phyloP scores from a whole-genome alignment of 2,113 vertebrate species.

The Psittacula cyanocephala region DNA sequence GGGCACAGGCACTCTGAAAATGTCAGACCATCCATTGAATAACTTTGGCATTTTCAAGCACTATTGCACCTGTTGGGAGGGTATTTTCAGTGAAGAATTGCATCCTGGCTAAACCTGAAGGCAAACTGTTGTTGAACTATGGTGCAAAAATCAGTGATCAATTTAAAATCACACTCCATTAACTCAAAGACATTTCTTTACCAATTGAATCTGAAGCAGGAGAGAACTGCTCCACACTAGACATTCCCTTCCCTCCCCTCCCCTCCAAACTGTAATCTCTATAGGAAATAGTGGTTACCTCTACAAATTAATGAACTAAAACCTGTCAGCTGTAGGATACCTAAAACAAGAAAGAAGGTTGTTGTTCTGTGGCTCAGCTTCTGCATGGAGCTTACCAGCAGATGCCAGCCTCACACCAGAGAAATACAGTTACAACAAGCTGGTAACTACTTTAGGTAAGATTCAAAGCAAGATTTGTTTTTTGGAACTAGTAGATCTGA shows the following conservation, averaged over 20 bases:
- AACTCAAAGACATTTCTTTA: neutral
- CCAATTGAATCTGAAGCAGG: neutral
- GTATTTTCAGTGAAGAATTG: neutral
- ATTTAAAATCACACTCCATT: neutral
- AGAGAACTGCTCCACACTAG: neutral
- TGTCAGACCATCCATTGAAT: neutral
- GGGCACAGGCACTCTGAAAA: neutral
- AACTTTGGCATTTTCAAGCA: conserved; percentile 4
- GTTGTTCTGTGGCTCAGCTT: neutral
- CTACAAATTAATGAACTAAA: neutral
- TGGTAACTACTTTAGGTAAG: neutral
- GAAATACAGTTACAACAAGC: neutral
- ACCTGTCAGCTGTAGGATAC: neutral
- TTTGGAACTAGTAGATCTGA: neutral
- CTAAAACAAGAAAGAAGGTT: neutral
- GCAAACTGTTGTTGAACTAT: neutral
- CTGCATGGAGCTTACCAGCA: neutral
- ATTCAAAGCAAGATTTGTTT: neutral
- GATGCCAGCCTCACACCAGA: conserved; percentile 3
- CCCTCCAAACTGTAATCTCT: neutral
- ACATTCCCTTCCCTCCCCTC: too few species aligned
- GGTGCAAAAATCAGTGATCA: neutral
- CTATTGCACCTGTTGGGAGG: neutral
- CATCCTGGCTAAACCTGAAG: neutral
- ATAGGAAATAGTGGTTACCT: neutral